Percentiles rank a stretch among this genome's conserved stretches.
Evolutionary conservation across 2,888 invertebrate species (phyloP).

Genomic region (Achlya flavicornis): DNA sequence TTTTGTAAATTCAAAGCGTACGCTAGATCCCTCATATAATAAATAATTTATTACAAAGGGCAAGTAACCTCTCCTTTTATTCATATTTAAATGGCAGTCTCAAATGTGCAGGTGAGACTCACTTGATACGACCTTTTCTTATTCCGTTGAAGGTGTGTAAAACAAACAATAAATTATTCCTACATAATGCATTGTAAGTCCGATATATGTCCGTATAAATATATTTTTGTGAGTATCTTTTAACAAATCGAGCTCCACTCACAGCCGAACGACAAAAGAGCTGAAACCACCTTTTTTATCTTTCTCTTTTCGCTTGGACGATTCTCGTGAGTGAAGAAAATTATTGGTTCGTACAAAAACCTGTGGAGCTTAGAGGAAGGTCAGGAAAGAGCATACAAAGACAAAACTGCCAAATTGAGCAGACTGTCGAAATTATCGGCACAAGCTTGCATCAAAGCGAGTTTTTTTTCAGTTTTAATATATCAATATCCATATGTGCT

Average conservation of each 20-base stretch:
- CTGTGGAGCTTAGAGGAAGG: conserved; percentile 57
- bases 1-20: conserved; percentile 8
- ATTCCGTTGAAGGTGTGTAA: conserved; percentile 12
- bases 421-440: conserved; percentile 49
- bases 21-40: conserved; percentile 15
- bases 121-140: conserved; percentile 18
- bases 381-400: conserved; percentile 63
- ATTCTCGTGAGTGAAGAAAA: conserved; percentile 64
- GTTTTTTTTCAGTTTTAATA: conserved; percentile 17
- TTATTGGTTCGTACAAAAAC: conserved; percentile 67
- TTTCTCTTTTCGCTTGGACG: conserved; percentile 70
- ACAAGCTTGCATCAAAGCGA: conserved; percentile 30
- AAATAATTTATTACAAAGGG: conserved; percentile 51
- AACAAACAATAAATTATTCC: conserved; percentile 11
- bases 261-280: conserved; percentile 63
- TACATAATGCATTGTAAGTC: neutral
- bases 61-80: conserved; percentile 41
- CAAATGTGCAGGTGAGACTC: conserved; percentile 29
- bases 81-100: conserved; percentile 46
- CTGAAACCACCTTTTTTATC: conserved; percentile 73
- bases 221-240: conserved; percentile 31
- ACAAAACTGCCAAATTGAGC: conserved; percentile 58
- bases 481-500: no score
- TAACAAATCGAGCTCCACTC: conserved; percentile 42
- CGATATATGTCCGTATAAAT: neutral